Base-by-base conservation (phyloP, 2,797 vertebrate species). In the Argentina silus region DNA sequence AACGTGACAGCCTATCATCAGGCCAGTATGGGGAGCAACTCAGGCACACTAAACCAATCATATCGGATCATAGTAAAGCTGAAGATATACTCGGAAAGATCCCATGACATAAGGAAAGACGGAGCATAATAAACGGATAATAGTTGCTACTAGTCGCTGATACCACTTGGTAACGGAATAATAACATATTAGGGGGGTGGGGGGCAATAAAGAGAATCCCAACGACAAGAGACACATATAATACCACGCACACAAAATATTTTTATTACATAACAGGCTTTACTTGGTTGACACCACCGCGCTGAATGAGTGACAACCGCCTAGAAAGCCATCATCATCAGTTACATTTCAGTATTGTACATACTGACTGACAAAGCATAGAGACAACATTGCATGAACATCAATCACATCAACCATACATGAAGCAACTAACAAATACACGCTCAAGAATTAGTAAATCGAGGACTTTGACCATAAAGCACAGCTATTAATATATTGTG, bases 261-360 rank as follows among this genome's bases (percentile, higher is more conserved):
- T 91, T n/a, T 92, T 90, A 89, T 91, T 91, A 90, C 85, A 81
- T 88, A 92, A 93, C 80, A 87, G 75, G 77, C 85, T 90, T 89
- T 82, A 81, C 69, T 75, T 78, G 84, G 78, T 78, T 83, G 74
- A 86, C 74, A 83, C 72, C 72, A 70, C 79, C 77, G 79, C 80
- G 79, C 66, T 67, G 76, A 85, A 70, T n/a, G 63, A 81, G 64
- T 42, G 64, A 70, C 69, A 81, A 76, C 68, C 63, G 47, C 11
- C 81, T 50, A 64, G 72, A 78, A 87, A 0, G 86, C 66, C 71
- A 76, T 67, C 72, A 69, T n/a, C 23, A 76, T 61, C 69, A 66
- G 27, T 27, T 11, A 53, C 81, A 70, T 78, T 60, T 77, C 76
- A 83, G 71, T 69, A 80, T 77, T 73, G 53, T 79, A 69, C 86